A percentile compares a stretch with the other conserved stretches of the same genome.
Conservation (phyloP, 2,888 invertebrate species). For the Lycophotia porphyrea region DNA sequence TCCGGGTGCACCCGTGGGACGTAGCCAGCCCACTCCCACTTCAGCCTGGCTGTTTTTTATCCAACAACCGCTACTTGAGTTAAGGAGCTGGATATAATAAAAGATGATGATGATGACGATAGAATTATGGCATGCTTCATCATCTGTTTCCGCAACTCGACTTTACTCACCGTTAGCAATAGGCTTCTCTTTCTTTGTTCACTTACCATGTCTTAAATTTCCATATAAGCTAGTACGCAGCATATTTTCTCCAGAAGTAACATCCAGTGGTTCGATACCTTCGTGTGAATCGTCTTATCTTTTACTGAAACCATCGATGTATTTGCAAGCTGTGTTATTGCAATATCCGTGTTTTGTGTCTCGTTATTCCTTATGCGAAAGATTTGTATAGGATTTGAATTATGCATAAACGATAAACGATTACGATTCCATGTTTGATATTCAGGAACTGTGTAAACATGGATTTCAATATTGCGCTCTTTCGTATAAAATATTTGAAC, state of each 20-base stretch:
- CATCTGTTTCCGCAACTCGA: neutral
- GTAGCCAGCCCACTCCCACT: no score
- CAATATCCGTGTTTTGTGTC: neutral
- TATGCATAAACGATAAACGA: conserved; percentile 7
- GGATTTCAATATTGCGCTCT: conserved; percentile 12
- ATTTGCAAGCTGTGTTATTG: conserved; percentile 1
- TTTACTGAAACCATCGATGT: conserved; percentile 22
- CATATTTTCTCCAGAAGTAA: neutral
- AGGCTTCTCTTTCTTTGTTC: neutral
- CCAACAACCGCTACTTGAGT: no score
- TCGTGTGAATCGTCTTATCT: neutral
- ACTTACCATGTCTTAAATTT: neutral
- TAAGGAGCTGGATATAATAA: no score
- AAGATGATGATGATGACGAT: no score
- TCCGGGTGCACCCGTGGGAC: no score
- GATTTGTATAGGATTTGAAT: conserved; percentile 13
- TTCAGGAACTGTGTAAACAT: conserved; percentile 13
- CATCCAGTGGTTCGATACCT: neutral
- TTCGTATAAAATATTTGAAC: conserved; percentile 2
- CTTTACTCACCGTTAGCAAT: neutral
- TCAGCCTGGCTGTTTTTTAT: no score
- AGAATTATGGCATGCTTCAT: neutral
- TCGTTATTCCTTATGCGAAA: neutral
- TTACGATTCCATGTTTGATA: conserved; percentile 28
- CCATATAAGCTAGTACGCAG: neutral